Percentiles rank a stretch among this genome's conserved stretches.
phyloP scores from a whole-genome alignment of 1,140 invertebrate species.

The Drosophila virilis region DNA sequence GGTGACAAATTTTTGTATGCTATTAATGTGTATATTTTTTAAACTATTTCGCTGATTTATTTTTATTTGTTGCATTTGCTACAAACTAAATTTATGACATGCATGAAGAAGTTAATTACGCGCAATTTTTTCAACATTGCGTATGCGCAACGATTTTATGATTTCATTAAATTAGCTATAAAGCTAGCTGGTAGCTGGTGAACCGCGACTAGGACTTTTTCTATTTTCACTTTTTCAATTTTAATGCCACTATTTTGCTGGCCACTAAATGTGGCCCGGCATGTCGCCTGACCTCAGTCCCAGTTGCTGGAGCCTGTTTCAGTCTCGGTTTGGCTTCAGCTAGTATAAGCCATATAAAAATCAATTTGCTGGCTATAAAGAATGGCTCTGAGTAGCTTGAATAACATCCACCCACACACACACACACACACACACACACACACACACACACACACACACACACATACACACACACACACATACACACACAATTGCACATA shows the following conservation, averaged over 20 bases:
- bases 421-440: constrained; percentile 10
- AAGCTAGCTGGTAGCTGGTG: not conserved
- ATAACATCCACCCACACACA: constrained; percentile 4
- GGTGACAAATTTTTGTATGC: too few species aligned
- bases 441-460: constrained; percentile 3
- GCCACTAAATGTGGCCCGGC: constrained; percentile 33
- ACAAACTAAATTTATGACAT: constrained; percentile 1
- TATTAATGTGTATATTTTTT: too few species aligned
- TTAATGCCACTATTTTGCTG: constrained; percentile 50
- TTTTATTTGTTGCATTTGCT: not conserved
- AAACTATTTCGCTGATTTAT: not conserved
- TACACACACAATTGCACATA: constrained; percentile 28
- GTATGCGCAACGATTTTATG: constrained; percentile 52
- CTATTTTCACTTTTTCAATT: constrained; percentile 21
- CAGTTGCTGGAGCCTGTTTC: not conserved
- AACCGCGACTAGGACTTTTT: constrained; percentile 9
- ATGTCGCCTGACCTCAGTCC: constrained; percentile 25
- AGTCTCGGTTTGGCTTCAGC: constrained; percentile 29
- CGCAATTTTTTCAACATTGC: constrained; percentile 17
- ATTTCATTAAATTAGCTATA: constrained; percentile 53
- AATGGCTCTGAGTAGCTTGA: constrained; percentile 30
- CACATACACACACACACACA: constrained; percentile 2
- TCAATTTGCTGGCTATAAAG: constrained; percentile 64
- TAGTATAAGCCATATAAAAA: constrained; percentile 64
- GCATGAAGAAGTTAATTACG: constrained; percentile 25